Conservation (phyloP, 2,113 vertebrate genomes). For the Euleptes europaea region DNA sequence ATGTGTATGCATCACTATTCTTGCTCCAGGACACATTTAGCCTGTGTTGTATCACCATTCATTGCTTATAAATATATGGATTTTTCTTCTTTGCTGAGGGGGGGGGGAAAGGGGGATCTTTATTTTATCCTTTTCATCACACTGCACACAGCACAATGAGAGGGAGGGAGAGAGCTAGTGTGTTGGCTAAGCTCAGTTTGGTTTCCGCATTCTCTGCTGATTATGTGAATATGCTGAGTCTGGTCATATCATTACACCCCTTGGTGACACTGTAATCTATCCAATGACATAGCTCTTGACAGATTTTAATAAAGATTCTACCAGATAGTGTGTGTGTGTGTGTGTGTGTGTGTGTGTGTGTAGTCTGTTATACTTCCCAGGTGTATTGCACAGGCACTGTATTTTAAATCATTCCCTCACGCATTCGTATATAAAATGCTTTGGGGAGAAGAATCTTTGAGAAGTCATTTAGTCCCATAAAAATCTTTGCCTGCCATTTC, state of each 20-base stretch:
- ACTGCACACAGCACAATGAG: not conserved
- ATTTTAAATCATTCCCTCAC: not conserved
- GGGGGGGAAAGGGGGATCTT: not conserved
- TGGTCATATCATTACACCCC: not conserved
- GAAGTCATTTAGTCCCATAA: no score
- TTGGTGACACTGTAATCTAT: conserved; percentile 1
- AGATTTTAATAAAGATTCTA: conserved; percentile 11
- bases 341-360: not conserved
- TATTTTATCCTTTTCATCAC: not conserved
- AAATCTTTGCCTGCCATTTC: no score
- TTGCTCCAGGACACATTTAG: not conserved
- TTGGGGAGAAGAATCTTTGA: not conserved
- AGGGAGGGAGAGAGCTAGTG: not conserved
- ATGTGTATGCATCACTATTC: not conserved
- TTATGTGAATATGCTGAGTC: not conserved
- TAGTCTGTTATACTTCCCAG: not conserved
- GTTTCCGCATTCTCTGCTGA: not conserved
- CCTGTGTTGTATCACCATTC: not conserved
- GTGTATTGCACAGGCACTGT: not conserved
- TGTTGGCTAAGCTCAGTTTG: not conserved
- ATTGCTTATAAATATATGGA: not conserved
- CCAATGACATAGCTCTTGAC: not conserved
- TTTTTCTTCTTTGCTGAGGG: not conserved
- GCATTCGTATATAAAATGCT: not conserved
- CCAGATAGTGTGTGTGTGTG: not conserved